phyloP scores from a whole-genome alignment of 2,888 invertebrate species.

The Bellardia pandia region DNA sequence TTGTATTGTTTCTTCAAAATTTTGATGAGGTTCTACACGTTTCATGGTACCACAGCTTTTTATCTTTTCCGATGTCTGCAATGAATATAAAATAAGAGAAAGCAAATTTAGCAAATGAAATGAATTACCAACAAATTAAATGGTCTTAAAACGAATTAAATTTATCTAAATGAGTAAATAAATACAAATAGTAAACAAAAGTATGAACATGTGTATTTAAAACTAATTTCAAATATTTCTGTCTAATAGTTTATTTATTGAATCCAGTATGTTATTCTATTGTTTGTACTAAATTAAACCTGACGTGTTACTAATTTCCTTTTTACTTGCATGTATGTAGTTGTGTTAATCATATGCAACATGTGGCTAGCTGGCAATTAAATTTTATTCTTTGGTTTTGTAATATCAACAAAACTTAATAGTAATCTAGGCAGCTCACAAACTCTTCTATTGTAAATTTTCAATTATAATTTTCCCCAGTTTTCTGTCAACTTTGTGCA shows the following conservation, averaged over 20 bases:
- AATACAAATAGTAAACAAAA: not conserved
- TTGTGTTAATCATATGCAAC: constrained; percentile 47
- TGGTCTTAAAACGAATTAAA: constrained; percentile 6
- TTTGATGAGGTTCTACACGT: constrained; percentile 83
- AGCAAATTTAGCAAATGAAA: not conserved
- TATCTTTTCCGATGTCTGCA: constrained; percentile 82
- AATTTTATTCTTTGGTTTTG: constrained; percentile 28
- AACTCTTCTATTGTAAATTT: constrained; percentile 8
- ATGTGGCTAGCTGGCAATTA: constrained; percentile 18
- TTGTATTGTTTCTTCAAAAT: constrained; percentile 84
- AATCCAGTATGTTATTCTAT: not conserved
- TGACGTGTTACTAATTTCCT: constrained; percentile 22
- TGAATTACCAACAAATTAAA: not conserved
- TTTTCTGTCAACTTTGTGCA: constrained; percentile 25
- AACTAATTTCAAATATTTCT: not conserved
- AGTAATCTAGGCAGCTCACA: constrained; percentile 25
- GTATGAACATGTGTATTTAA: not conserved
- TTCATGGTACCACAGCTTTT: constrained; percentile 83
- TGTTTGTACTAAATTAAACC: too few species aligned
- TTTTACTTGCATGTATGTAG: not conserved
- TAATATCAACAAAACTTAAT: constrained; percentile 22
- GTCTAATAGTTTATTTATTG: not conserved
- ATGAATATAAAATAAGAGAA: constrained; percentile 57
- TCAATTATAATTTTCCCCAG: constrained; percentile 25
- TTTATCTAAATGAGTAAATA: constrained; percentile 12